These are phyloP conservation scores for Pogonognathellus flavescens DNA, from an alignment of 1,140 invertebrate species.

Conservation along the genomic window DNA sequence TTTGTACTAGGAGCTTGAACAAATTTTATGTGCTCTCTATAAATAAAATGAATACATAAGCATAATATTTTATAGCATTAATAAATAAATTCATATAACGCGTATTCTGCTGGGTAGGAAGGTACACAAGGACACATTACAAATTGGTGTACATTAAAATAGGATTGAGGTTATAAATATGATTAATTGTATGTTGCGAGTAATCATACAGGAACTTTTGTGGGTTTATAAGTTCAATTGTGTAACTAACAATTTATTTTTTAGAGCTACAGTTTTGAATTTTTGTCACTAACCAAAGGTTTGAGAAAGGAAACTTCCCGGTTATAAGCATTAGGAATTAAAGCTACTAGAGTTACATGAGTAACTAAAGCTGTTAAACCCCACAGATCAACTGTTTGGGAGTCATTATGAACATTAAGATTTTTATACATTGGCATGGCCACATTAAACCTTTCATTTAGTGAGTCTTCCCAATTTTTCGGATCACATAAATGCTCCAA, in stretches of 20 bases:
- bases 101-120: no score
- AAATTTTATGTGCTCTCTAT: conserved; percentile 25
- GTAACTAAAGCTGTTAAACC: conserved; percentile 84
- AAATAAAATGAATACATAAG: conserved; percentile 35
- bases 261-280: conserved; percentile 21
- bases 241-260: conserved; percentile 7
- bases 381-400: conserved; percentile 78
- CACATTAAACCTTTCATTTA: neutral
- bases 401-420: conserved; percentile 56
- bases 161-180: neutral
- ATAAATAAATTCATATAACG: no score
- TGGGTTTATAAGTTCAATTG: neutral
- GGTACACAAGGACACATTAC: no score
- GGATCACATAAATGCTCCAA: conserved; percentile 79
- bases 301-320: conserved; percentile 64
- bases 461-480: conserved; percentile 70
- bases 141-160: no score
- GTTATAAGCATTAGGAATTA: conserved; percentile 74
- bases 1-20: conserved; percentile 38
- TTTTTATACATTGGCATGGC: conserved; percentile 55
- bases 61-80: conserved; percentile 1
- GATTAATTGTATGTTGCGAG: neutral
- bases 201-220: neutral
- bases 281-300: neutral
- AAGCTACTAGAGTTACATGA: conserved; percentile 75